Percentiles rank a stretch among this genome's conserved stretches.
These are phyloP conservation scores for Zaprionus lachaisei DNA, from an alignment of 1,140 invertebrate species.

Conservation along the genomic window DNA sequence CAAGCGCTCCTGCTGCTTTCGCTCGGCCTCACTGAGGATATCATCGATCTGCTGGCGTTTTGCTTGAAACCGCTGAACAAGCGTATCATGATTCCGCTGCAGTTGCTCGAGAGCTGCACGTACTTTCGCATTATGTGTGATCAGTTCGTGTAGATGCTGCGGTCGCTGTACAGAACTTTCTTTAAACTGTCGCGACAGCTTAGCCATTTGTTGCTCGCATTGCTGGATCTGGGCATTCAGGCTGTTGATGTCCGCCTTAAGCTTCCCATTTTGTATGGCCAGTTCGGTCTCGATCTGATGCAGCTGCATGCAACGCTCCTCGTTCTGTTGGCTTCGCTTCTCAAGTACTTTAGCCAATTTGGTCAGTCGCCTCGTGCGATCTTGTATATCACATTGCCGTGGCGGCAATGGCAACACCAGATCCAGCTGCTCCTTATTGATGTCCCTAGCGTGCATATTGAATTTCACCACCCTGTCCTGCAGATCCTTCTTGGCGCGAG, in stretches of 20 bases:
- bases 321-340: conserved; percentile 12
- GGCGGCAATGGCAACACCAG: conserved; percentile 57
- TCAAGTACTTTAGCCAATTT: conserved; percentile 28
- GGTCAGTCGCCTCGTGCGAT: conserved; percentile 21
- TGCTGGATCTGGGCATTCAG: conserved; percentile 15
- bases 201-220: conserved; percentile 20
- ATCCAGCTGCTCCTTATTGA: conserved; percentile 29
- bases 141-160: conserved; percentile 28
- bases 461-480: conserved; percentile 59
- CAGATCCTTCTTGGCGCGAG: conserved; percentile 67
- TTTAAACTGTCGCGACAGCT: conserved; percentile 27
- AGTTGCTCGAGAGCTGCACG: conserved; percentile 9
- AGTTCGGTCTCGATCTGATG: conserved; percentile 33
- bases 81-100: background rate
- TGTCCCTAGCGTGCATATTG: conserved; percentile 54
- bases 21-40: conserved; percentile 40
- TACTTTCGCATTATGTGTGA: conserved; percentile 17
- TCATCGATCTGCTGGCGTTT: conserved; percentile 32
- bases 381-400: conserved; percentile 22
- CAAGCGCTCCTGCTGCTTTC: conserved; percentile 36
- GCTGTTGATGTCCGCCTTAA: conserved; percentile 16
- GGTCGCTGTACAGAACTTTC: background rate
- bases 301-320: conserved; percentile 32
- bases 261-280: background rate
- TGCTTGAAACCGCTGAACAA: background rate